A percentile compares a stretch with the other conserved stretches of the same genome.
phyloP scores from a whole-genome alignment of 2,888 invertebrate genomes.

The Oscheius sp. region DNA sequence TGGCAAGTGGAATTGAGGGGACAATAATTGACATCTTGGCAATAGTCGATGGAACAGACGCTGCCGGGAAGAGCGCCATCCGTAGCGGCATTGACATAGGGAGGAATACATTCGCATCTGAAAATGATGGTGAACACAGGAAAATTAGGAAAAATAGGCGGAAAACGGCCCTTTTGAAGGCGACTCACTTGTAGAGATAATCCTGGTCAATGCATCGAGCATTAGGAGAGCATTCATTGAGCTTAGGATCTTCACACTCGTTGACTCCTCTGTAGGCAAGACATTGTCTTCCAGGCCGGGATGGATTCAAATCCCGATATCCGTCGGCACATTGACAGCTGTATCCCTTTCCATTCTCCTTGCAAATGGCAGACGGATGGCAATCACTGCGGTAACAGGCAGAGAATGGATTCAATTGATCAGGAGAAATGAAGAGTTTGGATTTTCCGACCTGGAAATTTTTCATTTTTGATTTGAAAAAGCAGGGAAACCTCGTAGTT shows the following conservation, averaged over 20 bases:
- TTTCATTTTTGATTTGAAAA: background rate
- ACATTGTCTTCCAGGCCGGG: constrained; percentile 60
- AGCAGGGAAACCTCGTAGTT: constrained; percentile 54
- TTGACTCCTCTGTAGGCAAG: constrained; percentile 59
- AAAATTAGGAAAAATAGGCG: background rate
- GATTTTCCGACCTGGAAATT: constrained; percentile 60
- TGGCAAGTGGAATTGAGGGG: constrained; percentile 90
- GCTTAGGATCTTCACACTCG: constrained; percentile 62
- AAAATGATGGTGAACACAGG: background rate
- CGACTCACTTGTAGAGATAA: constrained; percentile 58
- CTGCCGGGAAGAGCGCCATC: constrained; percentile 74
- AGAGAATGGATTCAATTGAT: constrained; percentile 65
- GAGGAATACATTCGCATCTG: constrained; percentile 61
- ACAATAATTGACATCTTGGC: constrained; percentile 80
- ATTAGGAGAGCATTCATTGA: constrained; percentile 65
- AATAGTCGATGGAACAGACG: constrained; percentile 66
- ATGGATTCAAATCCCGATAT: constrained; percentile 63
- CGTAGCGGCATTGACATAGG: constrained; percentile 62
- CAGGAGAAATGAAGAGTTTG: constrained; percentile 65
- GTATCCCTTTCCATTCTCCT: constrained; percentile 53
- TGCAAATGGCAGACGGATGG: constrained; percentile 58
- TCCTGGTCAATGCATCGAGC: constrained; percentile 65
- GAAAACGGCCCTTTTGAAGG: too few relatives aligned
- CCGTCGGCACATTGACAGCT: constrained; percentile 43
- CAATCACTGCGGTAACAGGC: constrained; percentile 63